Evolutionary conservation across 2,888 invertebrate genomes (phyloP), one percentile per base, ranked within the genome.

Genomic region (Oscheius myriophilus): DNA sequence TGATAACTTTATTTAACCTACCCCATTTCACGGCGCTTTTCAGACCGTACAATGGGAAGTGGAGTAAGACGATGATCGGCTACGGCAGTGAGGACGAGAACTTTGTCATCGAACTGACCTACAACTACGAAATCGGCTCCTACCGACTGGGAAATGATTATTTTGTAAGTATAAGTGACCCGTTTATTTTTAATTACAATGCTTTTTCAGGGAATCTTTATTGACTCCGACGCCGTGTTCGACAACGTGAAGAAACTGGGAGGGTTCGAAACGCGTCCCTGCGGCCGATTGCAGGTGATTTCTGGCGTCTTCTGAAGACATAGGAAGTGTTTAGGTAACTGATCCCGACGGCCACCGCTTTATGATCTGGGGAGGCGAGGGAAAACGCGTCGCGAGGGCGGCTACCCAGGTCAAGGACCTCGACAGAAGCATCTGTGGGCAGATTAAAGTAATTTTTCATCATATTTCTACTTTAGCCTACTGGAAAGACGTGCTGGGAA

Each of bases 1-100:
- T n/a, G n/a, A n/a, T n/a, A n/a, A n/a, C n/a, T n/a, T n/a, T n/a
- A n/a, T n/a, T n/a, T n/a, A n/a, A n/a, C n/a, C n/a, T n/a, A n/a
- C n/a, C n/a, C n/a, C n/a, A n/a, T n/a, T n/a, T n/a, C n/a, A n/a
- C n/a, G n/a, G n/a, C 14, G 33, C 18, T 6, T 54, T 78, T 62
- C 86, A 95, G 96, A n/a, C 96, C 96, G 0, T 97, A 96, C 86
- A 94, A 93, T 83, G 95, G 95, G 83, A 92, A 93, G 80, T 98
- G 98, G 98, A 96, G 96, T 87, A 98, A 98, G 89, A 96, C 97
- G 0, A 98, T 98, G 97, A 91, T 97, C 54, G 98, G 97, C 1
- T 98, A 96, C 88, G 97, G 97, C 0, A 92, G 93, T 0, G 98
- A 98, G 89, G 93, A 94, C 82, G 90, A 91, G 63, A 93, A 97